Percentiles rank a stretch among this genome's conserved stretches.
Evolutionary conservation across 1,140 invertebrate species (phyloP).

Genomic region (Bombus pascuorum): DNA sequence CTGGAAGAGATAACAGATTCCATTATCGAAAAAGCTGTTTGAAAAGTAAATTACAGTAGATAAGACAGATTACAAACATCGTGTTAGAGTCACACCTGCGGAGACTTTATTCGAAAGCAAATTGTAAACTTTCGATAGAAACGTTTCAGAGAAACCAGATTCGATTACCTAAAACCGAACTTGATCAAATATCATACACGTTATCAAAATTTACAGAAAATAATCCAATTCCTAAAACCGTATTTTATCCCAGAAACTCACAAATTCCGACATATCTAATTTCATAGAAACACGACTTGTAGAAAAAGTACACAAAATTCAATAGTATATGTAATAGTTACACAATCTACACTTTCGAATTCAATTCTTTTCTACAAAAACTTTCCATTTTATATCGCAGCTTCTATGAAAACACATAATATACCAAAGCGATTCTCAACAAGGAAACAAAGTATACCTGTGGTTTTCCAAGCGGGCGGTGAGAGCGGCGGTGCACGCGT

Average conservation of each 20-base stretch:
- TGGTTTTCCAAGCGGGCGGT: not conserved
- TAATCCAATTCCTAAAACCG: not conserved
- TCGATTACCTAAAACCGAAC: not conserved
- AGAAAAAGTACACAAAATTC: too few species aligned
- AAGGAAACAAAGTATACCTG: not conserved
- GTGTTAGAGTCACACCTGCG: not conserved
- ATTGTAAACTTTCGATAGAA: not conserved
- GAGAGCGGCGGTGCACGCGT: not conserved
- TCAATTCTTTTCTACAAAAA: too few species aligned
- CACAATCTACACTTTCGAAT: too few species aligned
- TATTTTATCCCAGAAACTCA: not conserved
- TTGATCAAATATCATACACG: not conserved
- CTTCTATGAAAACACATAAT: not conserved
- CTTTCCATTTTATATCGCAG: not conserved
- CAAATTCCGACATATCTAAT: not conserved
- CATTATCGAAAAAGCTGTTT: not conserved
- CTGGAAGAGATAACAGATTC: too few species aligned
- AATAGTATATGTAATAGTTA: not conserved
- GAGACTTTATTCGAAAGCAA: not conserved
- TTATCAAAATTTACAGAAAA: not conserved
- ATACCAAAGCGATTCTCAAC: not conserved
- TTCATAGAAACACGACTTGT: not conserved
- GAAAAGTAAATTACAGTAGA: not conserved
- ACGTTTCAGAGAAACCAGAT: not conserved
- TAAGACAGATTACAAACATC: not conserved